These are phyloP conservation scores for Melanostoma scalare DNA, from an alignment of 2,888 invertebrate species.

Conservation along the genomic window DNA sequence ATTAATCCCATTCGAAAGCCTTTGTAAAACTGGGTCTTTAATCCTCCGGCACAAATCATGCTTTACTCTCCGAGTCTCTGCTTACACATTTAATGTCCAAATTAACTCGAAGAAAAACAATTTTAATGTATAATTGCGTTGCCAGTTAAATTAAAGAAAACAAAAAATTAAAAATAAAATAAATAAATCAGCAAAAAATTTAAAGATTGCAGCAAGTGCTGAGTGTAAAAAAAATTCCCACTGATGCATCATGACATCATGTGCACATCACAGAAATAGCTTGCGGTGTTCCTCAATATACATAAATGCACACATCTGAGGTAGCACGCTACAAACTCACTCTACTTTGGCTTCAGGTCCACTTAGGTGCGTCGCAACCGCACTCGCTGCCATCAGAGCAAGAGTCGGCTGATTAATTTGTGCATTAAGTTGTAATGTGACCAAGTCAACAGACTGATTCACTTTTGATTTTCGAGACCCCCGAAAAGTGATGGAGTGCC, in stretches of 20 bases:
- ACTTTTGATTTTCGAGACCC: slow-evolving; percentile 72
- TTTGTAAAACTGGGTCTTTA: slow-evolving; percentile 61
- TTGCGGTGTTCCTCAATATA: slow-evolving; percentile 37
- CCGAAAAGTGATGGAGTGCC: slow-evolving; percentile 73
- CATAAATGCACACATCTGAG: slow-evolving; percentile 23
- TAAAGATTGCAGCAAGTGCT: slow-evolving; percentile 37
- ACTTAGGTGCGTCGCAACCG: not conserved
- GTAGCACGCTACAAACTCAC: slow-evolving; percentile 51
- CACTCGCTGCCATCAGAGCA: slow-evolving; percentile 35
- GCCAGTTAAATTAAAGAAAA: slow-evolving; percentile 22
- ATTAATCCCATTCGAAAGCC: slow-evolving; percentile 59
- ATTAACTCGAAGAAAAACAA: slow-evolving; percentile 69
- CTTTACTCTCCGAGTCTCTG: slow-evolving; percentile 36
- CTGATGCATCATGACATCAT: slow-evolving; percentile 4
- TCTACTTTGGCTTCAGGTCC: slow-evolving; percentile 22
- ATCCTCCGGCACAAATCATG: slow-evolving; percentile 31
- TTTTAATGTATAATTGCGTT: slow-evolving; percentile 70
- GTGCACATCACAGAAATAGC: slow-evolving; percentile 32
- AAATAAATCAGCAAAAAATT: not conserved
- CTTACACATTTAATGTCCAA: slow-evolving; percentile 72
- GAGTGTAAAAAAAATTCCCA: slow-evolving; percentile 34
- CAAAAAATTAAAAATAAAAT: slow-evolving; percentile 8
- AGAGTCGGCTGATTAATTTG: slow-evolving; percentile 69
- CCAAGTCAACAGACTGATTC: slow-evolving; percentile 73
- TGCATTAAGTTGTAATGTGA: slow-evolving; percentile 72